Evolutionary conservation across 2,113 vertebrate genomes (phyloP), one percentile per base, ranked within the genome.

Genomic region (Oreochromis spilurus): DNA sequence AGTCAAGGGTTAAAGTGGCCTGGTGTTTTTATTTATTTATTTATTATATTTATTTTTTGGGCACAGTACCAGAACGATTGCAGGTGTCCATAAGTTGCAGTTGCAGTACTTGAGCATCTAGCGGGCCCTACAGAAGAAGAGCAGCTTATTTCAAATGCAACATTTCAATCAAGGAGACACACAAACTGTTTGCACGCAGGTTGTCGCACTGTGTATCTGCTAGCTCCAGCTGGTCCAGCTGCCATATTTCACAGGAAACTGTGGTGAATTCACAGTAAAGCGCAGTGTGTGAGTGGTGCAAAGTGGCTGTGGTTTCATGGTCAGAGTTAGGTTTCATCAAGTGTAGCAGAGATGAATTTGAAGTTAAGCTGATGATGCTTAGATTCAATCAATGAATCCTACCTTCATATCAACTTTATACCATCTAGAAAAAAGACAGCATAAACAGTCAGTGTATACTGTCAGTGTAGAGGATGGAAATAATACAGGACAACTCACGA

Each of bases 301-400:
- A 9, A 38, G 36, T 31, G 29, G 29, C 57, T 60, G 29, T 34
- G 57, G 57, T 34, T 62, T 62, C 29, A 62, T 62, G 58, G 29
- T 34, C 29, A 11, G 29, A 62, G 58, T 62, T 34, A 34, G 19
- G 58, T 62, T 62, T 16, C 58, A 62, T 62, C 5, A 34, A 60
- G 29, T 60, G 57, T 34, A 19, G 57, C 57, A 60, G 29, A 34
- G 29, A 62, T 62, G 9, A 62, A 34, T 62, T 54, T 62, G 58
- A 62, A 62, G 58, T 62, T 62, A 34, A 62, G 29, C 29, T 1
- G 0, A 1, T 34, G 58, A 34, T 62, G 16, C 58, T 34, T 34
- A 1, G 0, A 60, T 34, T 34, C 5, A 60, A 19, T 17, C 29
- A 34, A 4, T 2, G 9, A 24, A 60, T 34, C 34, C 5, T 29